phyloP scores from a whole-genome alignment of 1,140 invertebrate genomes.

The Aphelenchoides fujianensis region DNA sequence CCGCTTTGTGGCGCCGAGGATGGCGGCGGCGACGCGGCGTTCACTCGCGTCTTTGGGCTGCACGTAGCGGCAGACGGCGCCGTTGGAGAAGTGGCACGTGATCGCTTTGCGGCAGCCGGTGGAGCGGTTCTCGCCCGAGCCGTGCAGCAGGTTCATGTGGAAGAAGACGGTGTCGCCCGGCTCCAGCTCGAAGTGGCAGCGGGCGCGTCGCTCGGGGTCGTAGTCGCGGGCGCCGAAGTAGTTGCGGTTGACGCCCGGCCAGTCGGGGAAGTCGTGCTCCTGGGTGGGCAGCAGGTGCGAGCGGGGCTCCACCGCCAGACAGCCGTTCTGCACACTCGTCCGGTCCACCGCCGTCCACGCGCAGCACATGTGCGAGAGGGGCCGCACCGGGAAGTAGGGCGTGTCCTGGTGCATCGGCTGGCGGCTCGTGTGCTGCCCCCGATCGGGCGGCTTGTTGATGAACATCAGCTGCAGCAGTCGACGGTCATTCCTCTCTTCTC shows the following conservation, averaged over 20 bases:
- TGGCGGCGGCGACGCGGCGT: background rate
- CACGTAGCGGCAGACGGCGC: background rate
- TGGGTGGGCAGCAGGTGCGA: background rate
- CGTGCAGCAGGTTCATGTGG: background rate
- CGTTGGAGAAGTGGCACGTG: background rate
- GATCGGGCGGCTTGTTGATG: constrained; percentile 67
- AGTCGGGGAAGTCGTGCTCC: background rate
- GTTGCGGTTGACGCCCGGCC: background rate
- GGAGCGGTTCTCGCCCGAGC: background rate
- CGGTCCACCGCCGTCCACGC: constrained; percentile 66
- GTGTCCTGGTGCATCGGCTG: constrained; percentile 73
- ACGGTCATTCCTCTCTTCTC: no score
- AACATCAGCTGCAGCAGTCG: constrained; percentile 66
- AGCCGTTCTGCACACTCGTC: background rate
- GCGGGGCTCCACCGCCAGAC: background rate
- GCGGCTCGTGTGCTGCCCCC: constrained; percentile 68
- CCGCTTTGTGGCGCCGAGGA: background rate
- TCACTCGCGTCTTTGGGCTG: background rate
- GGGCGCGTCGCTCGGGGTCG: background rate
- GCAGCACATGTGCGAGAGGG: constrained; percentile 64
- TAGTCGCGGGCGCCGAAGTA: background rate
- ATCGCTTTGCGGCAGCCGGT: background rate
- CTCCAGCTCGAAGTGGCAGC: background rate
- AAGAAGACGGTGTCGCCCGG: background rate
- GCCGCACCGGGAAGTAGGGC: constrained; percentile 65